Base-by-base conservation (phyloP, 2,888 invertebrate species). In the Tiphia femorata region DNA sequence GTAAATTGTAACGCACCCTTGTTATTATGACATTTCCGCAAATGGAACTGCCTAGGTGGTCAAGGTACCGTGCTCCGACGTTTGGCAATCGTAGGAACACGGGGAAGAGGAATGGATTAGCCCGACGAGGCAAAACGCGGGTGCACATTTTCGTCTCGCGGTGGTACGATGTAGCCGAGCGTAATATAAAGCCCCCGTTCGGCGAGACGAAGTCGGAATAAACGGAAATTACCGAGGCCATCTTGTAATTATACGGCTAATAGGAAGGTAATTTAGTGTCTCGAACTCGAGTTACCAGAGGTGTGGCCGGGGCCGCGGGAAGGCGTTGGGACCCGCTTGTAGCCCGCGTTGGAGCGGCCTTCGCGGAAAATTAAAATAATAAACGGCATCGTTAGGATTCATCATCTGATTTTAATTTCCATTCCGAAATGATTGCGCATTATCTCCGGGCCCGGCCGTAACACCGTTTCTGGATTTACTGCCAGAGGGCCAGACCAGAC, bases 361-460 rank as follows among this genome's bases (percentile, higher is more conserved):
- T 73, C 79, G 77, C 78, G 78, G 80, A 83, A 82, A 83, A 83
- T 83, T 83, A 83, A 83, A 83, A 83, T 83, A 82, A 83, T 83
- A 83, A 83, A 83, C 83, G 82, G 82, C 83, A 83, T 83, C 83
- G 83, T 83, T 83, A 83, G 83, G 82, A 83, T 83, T 83, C 83
- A 82, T 82, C 82, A 83, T 83, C 82, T 82, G 83, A 83, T 83
- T 83, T 83, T 83, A 82, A 83, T 83, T 83, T 82, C 81, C 82
- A 83, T 83, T 82, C 77, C 80, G 72, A 81, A 82, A 83, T 82
- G 83, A 83, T 83, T 82, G 83, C 82, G 79, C 82, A 82, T 83
- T 83, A 83, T 83, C 81, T 83, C 78, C 73, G 66, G 58, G 63
- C 62, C 64, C 62, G 68, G 60, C 59, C 68, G 75, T 79, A 76